Evolutionary conservation across 1,140 invertebrate genomes (phyloP).

Genomic region (Macrobrachium nipponense): DNA sequence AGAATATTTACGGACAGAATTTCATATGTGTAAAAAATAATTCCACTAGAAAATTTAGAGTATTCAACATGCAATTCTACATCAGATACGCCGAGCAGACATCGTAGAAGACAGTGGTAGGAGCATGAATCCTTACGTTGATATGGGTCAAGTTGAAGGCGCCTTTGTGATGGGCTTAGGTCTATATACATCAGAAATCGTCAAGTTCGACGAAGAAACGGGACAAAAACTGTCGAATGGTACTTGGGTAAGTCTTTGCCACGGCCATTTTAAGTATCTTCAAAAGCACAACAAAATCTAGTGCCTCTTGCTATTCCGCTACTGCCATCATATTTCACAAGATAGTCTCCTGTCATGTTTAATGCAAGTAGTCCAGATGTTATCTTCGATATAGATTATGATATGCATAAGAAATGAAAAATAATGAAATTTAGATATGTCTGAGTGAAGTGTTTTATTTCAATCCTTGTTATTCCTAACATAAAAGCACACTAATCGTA

Average conservation of each 20-base stretch:
- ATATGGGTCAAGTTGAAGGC: constrained; percentile 90
- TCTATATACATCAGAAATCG: constrained; percentile 81
- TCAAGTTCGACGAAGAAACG: constrained; percentile 77
- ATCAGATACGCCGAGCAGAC: constrained; percentile 67
- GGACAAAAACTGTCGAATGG: constrained; percentile 80
- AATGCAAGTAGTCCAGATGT: no score
- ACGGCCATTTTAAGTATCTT: not conserved
- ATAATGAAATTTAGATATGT: no score
- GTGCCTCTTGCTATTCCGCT: not conserved
- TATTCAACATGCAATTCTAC: not conserved
- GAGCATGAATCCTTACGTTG: constrained; percentile 77
- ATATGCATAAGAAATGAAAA: no score
- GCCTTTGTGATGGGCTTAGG: constrained; percentile 89
- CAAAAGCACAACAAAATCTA: not conserved
- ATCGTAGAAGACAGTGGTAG: constrained; percentile 70
- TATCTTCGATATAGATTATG: no score
- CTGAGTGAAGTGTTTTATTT: no score
- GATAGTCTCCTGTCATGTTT: no score
- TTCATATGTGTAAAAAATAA: no score
- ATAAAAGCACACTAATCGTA: no score
- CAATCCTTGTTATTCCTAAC: no score
- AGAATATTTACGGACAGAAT: no score
- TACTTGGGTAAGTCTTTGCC: constrained; percentile 76
- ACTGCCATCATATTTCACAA: not conserved
- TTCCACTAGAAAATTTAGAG: not conserved